Percentiles rank a stretch among this genome's conserved stretches.
Conservation (phyloP, 2,113 vertebrate species). For the Aldabrachelys gigantea region DNA sequence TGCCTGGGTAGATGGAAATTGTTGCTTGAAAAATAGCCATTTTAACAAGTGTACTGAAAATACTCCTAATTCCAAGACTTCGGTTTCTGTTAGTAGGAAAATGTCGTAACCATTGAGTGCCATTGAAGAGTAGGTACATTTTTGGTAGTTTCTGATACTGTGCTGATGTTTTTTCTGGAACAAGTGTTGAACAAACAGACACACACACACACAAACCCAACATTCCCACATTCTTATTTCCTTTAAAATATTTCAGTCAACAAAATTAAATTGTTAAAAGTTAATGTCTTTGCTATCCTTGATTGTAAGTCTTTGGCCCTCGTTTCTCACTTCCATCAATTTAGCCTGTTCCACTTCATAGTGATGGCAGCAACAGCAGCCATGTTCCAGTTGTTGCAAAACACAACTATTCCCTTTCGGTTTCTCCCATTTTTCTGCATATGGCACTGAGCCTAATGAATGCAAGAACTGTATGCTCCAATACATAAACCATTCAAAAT, state of each 20-base stretch:
- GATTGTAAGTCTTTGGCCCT: neutral
- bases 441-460: conserved; percentile 11
- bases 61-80: neutral
- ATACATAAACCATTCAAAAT: neutral
- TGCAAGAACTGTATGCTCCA: neutral
- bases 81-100: neutral
- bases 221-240: neutral
- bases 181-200: neutral
- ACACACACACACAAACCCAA: neutral
- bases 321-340: neutral
- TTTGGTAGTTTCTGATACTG: neutral
- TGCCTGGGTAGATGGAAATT: neutral
- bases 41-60: neutral
- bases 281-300: neutral
- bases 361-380: neutral
- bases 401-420: neutral
- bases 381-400: neutral
- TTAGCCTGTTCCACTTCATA: neutral
- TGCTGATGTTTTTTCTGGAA: neutral
- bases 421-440: neutral
- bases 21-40: neutral
- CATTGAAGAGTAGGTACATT: neutral
- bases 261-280: neutral
- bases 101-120: neutral
- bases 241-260: neutral